phyloP scores from a whole-genome alignment of 2,797 vertebrate species.

The Hapalemur alaotrensis region DNA sequence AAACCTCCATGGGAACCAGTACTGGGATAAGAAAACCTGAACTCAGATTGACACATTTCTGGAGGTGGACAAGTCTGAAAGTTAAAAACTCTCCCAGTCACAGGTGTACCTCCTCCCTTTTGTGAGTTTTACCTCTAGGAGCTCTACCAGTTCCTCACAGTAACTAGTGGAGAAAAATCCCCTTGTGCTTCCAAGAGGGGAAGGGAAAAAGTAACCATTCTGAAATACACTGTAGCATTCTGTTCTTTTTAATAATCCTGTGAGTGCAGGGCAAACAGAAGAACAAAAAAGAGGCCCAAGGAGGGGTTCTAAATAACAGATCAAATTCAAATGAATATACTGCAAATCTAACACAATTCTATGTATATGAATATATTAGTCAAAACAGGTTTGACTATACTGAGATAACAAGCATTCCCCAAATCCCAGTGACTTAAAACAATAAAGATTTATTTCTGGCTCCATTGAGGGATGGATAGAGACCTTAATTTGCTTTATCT shows the following conservation, averaged over 20 bases:
- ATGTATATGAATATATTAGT: background rate
- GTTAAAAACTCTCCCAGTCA: background rate
- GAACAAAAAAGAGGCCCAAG: background rate
- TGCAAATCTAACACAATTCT: background rate
- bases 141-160: background rate
- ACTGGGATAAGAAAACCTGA: background rate
- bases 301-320: background rate
- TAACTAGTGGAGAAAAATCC: background rate
- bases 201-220: background rate
- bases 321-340: background rate
- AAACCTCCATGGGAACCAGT: background rate
- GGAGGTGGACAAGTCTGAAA: background rate
- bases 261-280: background rate
- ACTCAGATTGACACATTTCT: background rate
- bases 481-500: background rate
- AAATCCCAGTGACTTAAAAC: background rate
- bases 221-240: background rate
- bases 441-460: conserved; percentile 43
- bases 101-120: too few species aligned
- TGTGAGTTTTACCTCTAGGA: background rate
- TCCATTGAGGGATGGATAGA: background rate
- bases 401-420: background rate
- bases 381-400: background rate
- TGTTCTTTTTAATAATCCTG: background rate
- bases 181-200: background rate